Conservation (phyloP, 2,113 vertebrate species). For the Diadophis punctatus region DNA sequence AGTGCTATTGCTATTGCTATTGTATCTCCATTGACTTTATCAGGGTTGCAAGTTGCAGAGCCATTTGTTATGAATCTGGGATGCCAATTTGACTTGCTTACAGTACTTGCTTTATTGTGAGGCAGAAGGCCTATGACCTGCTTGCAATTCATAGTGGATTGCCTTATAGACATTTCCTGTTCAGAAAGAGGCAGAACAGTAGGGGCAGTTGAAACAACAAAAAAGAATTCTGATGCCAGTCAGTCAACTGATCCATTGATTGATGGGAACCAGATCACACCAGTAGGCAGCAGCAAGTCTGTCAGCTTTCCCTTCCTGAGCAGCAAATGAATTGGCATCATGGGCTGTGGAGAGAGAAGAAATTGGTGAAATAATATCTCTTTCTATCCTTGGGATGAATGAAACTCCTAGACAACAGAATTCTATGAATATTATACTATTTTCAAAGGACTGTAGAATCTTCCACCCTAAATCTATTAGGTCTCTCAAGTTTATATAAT, state of each 20-base stretch:
- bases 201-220: no score
- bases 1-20: no score
- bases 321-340: not conserved
- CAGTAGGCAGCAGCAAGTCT: not conserved
- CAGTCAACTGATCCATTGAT: not conserved
- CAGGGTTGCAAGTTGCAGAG: not conserved
- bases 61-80: not conserved
- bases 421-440: not conserved
- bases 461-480: not conserved
- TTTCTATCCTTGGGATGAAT: not conserved
- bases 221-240: not conserved
- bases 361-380: not conserved
- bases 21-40: not conserved
- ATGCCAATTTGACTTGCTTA: not conserved
- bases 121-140: not conserved
- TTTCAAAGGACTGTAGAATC: not conserved
- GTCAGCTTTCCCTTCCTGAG: not conserved
- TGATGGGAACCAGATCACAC: not conserved
- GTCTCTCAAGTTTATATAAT: not conserved
- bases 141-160: not conserved
- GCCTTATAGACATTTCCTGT: not conserved
- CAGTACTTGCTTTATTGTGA: not conserved
- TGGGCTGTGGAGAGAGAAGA: not conserved
- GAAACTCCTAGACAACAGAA: not conserved
- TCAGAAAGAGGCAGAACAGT: not conserved